These are phyloP conservation scores for Alouatta palliata DNA, from an alignment of 2,113 vertebrate species.

Conservation along the genomic window DNA sequence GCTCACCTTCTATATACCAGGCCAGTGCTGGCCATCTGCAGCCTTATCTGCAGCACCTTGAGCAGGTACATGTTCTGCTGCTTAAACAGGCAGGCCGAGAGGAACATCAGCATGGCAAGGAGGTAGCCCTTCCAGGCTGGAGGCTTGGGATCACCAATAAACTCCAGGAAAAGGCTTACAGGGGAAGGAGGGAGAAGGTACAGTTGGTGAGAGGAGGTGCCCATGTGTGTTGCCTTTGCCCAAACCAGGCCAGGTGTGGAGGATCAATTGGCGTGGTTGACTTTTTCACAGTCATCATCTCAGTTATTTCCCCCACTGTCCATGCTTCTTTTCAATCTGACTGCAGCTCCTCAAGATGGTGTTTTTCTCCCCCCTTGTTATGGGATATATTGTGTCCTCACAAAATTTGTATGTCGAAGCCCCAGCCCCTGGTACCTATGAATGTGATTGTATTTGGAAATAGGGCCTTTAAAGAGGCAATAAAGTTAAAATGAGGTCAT, in stretches of 20 bases:
- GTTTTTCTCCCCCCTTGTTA: background rate
- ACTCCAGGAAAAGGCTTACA: slow-evolving; percentile 91
- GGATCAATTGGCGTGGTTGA: background rate
- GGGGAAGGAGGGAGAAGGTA: background rate
- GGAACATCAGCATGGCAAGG: slow-evolving; percentile 89
- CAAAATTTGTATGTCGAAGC: background rate
- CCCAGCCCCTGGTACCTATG: background rate
- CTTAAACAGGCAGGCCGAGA: slow-evolving; percentile 91
- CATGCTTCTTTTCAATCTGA: background rate
- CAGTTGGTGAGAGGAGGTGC: background rate
- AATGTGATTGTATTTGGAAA: background rate
- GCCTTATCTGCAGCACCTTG: slow-evolving; percentile 91
- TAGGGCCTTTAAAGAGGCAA: accelerated
- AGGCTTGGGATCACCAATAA: slow-evolving; percentile 85
- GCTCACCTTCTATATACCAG: slow-evolving; percentile 94
- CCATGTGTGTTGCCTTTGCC: accelerated
- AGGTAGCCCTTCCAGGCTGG: slow-evolving; percentile 93
- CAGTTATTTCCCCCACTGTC: background rate
- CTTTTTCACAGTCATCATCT: accelerated
- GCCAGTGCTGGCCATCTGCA: slow-evolving; percentile 92
- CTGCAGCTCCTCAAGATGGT: accelerated
- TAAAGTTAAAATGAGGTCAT: accelerated
- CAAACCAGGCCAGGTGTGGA: background rate
- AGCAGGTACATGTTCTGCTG: slow-evolving; percentile 93
- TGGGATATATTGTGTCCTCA: background rate